Evolutionary conservation across 2,888 invertebrate genomes (phyloP).

Genomic region (Caenorhabditis sp.): DNA sequence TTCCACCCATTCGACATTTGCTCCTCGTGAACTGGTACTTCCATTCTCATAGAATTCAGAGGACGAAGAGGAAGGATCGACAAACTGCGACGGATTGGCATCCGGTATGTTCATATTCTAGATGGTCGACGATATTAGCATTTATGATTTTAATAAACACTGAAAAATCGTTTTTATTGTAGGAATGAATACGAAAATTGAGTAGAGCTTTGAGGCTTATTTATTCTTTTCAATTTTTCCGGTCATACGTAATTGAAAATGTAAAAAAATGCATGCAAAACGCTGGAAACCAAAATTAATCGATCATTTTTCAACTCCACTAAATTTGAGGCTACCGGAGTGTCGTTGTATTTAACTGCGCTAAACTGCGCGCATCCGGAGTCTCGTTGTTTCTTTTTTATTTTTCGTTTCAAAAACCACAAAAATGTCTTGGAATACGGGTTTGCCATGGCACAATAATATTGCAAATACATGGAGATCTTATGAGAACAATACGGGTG

Average conservation of each 20-base stretch:
- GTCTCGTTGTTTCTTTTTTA: conserved; percentile 6
- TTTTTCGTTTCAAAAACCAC: conserved; percentile 5
- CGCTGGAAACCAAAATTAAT: conserved; percentile 13
- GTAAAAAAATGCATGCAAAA: conserved; percentile 12
- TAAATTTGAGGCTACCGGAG: not conserved
- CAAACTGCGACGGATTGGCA: conserved; percentile 5
- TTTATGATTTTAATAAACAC: not conserved
- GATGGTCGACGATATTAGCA: conserved; percentile 3
- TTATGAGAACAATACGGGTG: conserved; percentile 12
- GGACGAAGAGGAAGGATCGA: conserved; percentile 21
- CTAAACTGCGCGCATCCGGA: conserved; percentile 18
- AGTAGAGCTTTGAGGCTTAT: no score
- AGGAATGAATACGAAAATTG: no score
- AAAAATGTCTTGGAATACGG: conserved; percentile 6
- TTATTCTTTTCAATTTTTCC: no score
- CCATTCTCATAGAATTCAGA: conserved; percentile 43
- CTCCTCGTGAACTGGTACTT: conserved; percentile 19
- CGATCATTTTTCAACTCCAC: not conserved
- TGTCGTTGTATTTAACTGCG: conserved; percentile 10
- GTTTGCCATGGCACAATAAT: not conserved
- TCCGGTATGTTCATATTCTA: conserved; percentile 31
- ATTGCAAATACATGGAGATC: conserved; percentile 19
- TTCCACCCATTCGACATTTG: conserved; percentile 88
- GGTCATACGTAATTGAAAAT: not conserved
- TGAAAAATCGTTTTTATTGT: no score